These are phyloP conservation scores for Hermodice carunculata DNA, from an alignment of 2,888 invertebrate species.

Conservation along the genomic window DNA sequence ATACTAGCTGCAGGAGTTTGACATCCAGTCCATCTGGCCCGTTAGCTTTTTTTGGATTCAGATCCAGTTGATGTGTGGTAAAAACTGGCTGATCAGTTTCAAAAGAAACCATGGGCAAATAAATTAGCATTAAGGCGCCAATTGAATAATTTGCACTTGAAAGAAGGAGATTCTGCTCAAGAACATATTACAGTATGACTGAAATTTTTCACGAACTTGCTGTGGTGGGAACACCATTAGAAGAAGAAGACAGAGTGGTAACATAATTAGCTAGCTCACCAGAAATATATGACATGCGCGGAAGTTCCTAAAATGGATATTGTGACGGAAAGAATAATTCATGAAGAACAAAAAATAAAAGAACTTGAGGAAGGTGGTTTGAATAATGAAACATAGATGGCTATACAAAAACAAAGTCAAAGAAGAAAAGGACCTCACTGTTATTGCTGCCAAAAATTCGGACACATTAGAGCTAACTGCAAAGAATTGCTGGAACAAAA, in stretches of 20 bases:
- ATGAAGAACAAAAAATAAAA: slow-evolving; percentile 2
- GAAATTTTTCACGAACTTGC: slow-evolving; percentile 5
- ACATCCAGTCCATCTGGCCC: too few species aligned
- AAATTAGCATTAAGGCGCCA: slow-evolving; percentile 1
- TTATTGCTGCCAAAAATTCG: slow-evolving; percentile 3
- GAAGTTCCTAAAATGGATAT: slow-evolving; percentile 13
- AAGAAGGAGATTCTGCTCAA: slow-evolving; percentile 6
- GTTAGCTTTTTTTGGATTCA: too few species aligned
- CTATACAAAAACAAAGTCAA: background rate
- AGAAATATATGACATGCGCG: background rate
- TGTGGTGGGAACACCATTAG: background rate
- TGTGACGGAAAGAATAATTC: slow-evolving; percentile 6
- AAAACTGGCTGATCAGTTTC: slow-evolving; percentile 6
- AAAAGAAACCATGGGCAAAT: slow-evolving; percentile 21
- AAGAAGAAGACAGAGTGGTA: slow-evolving; percentile 4
- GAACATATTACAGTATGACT: slow-evolving; percentile 18
- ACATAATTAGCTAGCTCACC: slow-evolving; percentile 1
- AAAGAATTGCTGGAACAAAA: too few species aligned
- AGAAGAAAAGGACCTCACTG: background rate
- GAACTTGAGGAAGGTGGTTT: too few species aligned
- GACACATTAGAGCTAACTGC: too few species aligned
- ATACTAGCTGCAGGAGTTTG: too few species aligned
- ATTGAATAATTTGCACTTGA: background rate
- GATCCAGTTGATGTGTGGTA: slow-evolving; percentile 10
- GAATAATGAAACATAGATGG: background rate